Conservation (phyloP, 2,113 vertebrate genomes). For the Sander vitreus region DNA sequence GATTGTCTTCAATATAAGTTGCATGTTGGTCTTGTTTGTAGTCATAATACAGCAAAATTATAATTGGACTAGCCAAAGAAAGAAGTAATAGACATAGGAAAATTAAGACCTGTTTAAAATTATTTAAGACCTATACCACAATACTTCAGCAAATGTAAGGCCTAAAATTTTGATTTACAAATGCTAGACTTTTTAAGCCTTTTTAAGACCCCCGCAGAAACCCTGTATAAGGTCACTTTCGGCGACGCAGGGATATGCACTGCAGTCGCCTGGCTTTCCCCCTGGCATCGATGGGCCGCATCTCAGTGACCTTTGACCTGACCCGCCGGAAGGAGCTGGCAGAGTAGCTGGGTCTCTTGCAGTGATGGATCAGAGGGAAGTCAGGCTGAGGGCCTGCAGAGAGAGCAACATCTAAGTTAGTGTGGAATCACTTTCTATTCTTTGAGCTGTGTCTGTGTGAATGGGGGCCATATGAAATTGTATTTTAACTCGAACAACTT, state of each 20-base stretch:
- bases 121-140: too few species aligned
- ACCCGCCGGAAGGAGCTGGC: slow-evolving; percentile 79
- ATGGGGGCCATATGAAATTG: neutral
- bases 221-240: slow-evolving; percentile 70
- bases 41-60: too few species aligned
- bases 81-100: too few species aligned
- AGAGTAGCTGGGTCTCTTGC: slow-evolving; percentile 85
- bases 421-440: neutral
- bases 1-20: too few species aligned
- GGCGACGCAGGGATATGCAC: slow-evolving; percentile 89
- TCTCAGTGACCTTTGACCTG: slow-evolving; percentile 76
- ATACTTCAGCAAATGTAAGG: too few species aligned
- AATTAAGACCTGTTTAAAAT: too few species aligned
- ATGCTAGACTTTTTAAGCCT: too few species aligned
- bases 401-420: neutral
- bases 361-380: slow-evolving; percentile 73
- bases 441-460: neutral
- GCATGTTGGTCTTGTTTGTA: too few species aligned
- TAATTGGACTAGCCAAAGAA: too few species aligned
- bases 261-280: slow-evolving; percentile 91
- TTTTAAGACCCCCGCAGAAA: too few species aligned
- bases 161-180: too few species aligned
- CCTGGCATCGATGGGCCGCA: slow-evolving; percentile 87
- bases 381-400: slow-evolving; percentile 27
- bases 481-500: neutral